Base-by-base conservation (phyloP, 2,113 vertebrate genomes). In the Labrus mixtus region DNA sequence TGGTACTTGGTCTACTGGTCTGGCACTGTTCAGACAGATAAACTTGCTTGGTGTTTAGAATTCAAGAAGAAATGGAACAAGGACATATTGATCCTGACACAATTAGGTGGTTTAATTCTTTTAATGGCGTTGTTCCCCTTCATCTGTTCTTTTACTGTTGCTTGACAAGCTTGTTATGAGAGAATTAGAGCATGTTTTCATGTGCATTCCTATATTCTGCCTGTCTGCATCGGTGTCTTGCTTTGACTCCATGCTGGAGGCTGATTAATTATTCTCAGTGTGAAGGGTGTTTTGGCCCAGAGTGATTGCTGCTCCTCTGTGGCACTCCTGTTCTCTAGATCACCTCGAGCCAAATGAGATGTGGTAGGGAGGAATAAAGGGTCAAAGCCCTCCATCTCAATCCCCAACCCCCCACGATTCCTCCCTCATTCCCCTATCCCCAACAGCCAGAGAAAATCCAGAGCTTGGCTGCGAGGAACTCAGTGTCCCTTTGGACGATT, bases 201-300 rank as follows among this genome's bases (percentile, higher is more conserved):
- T 54, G 12, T 25, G n/a, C 11, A 10, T 10, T 55, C 43, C 19
- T 22, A 5, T 25, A 17, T 68, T 6, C 16, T 22, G 55, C 70
- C 60, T 67, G 73, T 5, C n/a, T 67, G 61, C 50, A 3, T 25
- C 33, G 66, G 50, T 51, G 68, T 50, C 57, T 58, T 25, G 25
- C 53, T 85, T 43, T 8, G 59, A 37, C 58, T 81, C 58, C 19
- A 58, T n/a, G 85, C 83, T 79, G 43, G 74, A 87, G 78, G 79
- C 86, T 88, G 84, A 93, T 91, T 91, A 88, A 92, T 92, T 92
- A 92, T 92, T 90, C 79, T 80, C 83, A 41, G 76, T 84, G 85
- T 83, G 88, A 87, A 72, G 68, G 80, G 87, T 82, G 79, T 86
- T 91, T 85, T 75, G 82, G 78, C 86, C 81, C 71, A 45, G 78